phyloP scores from a whole-genome alignment of 1,140 invertebrate species.

The Lepidurus packardi region DNA sequence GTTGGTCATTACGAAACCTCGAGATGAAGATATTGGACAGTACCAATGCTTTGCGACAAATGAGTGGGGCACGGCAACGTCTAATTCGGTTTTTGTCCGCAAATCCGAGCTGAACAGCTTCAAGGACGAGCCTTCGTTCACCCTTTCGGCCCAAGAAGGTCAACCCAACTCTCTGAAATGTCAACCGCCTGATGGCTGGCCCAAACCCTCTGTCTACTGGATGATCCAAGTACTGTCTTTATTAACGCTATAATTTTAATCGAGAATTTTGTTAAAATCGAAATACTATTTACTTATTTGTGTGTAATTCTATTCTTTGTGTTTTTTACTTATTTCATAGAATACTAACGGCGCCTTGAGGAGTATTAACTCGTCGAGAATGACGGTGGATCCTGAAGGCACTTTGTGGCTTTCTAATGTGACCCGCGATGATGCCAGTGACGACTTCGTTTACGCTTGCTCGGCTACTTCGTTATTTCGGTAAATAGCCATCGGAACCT shows the following conservation, averaged over 20 bases:
- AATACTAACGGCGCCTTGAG: constrained; percentile 68
- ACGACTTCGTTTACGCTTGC: constrained; percentile 80
- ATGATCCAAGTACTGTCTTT: constrained; percentile 58
- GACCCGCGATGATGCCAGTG: constrained; percentile 70
- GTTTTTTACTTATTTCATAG: constrained; percentile 38
- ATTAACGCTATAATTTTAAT: background rate
- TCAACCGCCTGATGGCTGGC: constrained; percentile 87
- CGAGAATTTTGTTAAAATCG: background rate
- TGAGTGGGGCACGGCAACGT: constrained; percentile 86
- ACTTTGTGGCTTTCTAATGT: constrained; percentile 92
- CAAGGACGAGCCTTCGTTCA: constrained; percentile 63
- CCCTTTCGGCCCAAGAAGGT: constrained; percentile 69
- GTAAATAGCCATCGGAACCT: constrained; percentile 36
- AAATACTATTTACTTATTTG: constrained; percentile 26
- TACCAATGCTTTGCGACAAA: constrained; percentile 98
- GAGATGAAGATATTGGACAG: constrained; percentile 85
- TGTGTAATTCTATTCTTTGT: constrained; percentile 30
- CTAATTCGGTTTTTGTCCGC: constrained; percentile 89
- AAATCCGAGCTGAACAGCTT: constrained; percentile 90
- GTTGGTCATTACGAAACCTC: constrained; percentile 76
- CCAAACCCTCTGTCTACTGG: constrained; percentile 90
- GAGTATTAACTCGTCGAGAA: constrained; percentile 84
- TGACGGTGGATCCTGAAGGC: constrained; percentile 89
- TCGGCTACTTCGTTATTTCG: constrained; percentile 75
- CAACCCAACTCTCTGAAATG: constrained; percentile 79